phyloP scores from a whole-genome alignment of 2,888 invertebrate genomes.

The Morinoia aosen region DNA sequence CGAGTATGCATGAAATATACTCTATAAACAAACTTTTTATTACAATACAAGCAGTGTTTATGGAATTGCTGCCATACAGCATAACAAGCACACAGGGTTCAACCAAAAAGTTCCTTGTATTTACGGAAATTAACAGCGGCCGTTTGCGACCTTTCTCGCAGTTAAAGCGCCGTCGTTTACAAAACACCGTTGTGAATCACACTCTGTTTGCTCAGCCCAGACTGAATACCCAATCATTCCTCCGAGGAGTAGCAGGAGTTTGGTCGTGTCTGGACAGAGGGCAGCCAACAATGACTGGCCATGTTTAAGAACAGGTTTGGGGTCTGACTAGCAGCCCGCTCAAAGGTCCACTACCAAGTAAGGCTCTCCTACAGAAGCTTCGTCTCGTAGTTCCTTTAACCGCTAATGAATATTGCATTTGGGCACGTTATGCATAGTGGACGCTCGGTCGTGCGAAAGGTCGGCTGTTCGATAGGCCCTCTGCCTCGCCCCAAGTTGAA shows the following conservation, averaged over 20 bases:
- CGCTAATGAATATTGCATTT: constrained; percentile 32
- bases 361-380: not conserved
- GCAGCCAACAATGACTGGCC: constrained; percentile 2
- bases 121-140: not conserved
- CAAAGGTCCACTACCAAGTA: not conserved
- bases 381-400: not conserved
- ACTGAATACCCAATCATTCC: not conserved
- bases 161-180: not conserved
- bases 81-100: not conserved
- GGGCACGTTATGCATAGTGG: not conserved
- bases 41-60: not conserved
- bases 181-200: not conserved
- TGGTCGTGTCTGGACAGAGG: not conserved
- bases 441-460: not conserved
- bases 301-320: not conserved
- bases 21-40: not conserved
- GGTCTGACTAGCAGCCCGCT: not conserved
- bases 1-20: not conserved
- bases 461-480: not conserved
- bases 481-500: not conserved
- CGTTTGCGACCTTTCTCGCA: not conserved
- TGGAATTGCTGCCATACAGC: not conserved
- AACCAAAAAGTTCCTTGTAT: not conserved
- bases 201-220: not conserved
- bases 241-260: not conserved